A percentile compares a stretch with the other conserved stretches of the same genome.
phyloP scores from a whole-genome alignment of 2,113 vertebrate species.

The Raphicerus campestris region DNA sequence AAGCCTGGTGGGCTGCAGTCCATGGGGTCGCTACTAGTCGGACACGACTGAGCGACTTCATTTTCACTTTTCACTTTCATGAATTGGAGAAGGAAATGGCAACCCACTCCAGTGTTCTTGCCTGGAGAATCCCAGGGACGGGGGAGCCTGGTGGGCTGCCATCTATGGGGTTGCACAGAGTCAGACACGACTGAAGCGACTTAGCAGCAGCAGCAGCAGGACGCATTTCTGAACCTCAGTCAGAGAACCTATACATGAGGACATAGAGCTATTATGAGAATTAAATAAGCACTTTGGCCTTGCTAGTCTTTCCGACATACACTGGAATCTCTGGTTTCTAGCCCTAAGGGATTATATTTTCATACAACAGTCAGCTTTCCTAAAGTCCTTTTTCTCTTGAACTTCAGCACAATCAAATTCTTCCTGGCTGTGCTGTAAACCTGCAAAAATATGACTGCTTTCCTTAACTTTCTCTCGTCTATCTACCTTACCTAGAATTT shows the following conservation, averaged over 20 bases:
- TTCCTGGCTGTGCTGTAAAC: not conserved
- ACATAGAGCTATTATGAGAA: not conserved
- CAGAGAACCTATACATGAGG: not conserved
- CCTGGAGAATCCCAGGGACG: too few species aligned
- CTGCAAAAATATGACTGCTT: not conserved
- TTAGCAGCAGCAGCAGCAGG: too few species aligned
- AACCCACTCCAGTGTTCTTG: too few species aligned
- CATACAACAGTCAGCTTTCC: not conserved
- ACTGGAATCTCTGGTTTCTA: not conserved
- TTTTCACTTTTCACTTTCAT: too few species aligned
- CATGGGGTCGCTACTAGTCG: too few species aligned
- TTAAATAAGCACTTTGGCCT: not conserved
- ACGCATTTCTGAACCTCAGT: not conserved
- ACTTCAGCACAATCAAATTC: not conserved
- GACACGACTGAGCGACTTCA: too few species aligned
- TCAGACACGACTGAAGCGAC: too few species aligned
- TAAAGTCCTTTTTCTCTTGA: not conserved
- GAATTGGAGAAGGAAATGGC: too few species aligned
- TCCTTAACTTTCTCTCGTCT: not conserved
- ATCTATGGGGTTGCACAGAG: too few species aligned
- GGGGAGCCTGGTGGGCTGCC: too few species aligned
- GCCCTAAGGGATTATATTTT: not conserved
- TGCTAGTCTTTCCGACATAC: not conserved
- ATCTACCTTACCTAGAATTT: not conserved
- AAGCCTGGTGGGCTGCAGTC: too few species aligned